Base-by-base conservation (phyloP, 2,888 invertebrate species). In the Nymphalis polychloros region DNA sequence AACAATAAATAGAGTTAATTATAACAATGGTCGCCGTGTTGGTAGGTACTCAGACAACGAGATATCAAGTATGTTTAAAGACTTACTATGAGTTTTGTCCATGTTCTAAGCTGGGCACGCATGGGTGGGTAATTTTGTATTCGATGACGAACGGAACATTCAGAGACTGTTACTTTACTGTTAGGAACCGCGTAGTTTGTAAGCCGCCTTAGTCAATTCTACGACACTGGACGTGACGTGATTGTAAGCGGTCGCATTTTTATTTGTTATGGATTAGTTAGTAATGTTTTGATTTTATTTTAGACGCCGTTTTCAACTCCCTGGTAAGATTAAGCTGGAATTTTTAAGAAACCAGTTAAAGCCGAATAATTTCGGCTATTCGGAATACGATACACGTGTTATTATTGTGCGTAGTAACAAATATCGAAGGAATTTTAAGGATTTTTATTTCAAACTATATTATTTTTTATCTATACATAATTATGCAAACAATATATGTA, bases 231-330 rank as follows among this genome's bases (percentile, higher is more conserved):
- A 70, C 64, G 67, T 71, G 63, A 73, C 60, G 61, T 27, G 59
- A 67, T 62, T 68, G 69, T 57, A 68, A 68, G 67, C 68, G 69
- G 65, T 63, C 59, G 57, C 52, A 23, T 65, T 65, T 67, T 64
- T 72, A 69, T 66, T 66, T 68, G 60, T 68, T 59, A 60, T 50
- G 47, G 52, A 64, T 68, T 67, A 52, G 52, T 52, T 52, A 13
- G 23, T 71, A 68, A 70, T 67, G 48, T 55, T 69, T 71, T 61
- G 52, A 63, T 60, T 55, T 64, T 63, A 63, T 67, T 71, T 67
- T 49, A 68, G 59, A 69, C 63, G 60, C 57, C 23, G 57, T 23
- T 20, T 55, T 53, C 69, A 8, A 19, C 65, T 62, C 52, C 49
- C 59, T 63, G 67, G 64, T 59, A 68, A 63, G 59, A 63, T 60